Percentiles rank a stretch among this genome's conserved stretches.
Evolutionary conservation across 2,888 invertebrate genomes (phyloP).

Genomic region (Abscondita cerata): DNA sequence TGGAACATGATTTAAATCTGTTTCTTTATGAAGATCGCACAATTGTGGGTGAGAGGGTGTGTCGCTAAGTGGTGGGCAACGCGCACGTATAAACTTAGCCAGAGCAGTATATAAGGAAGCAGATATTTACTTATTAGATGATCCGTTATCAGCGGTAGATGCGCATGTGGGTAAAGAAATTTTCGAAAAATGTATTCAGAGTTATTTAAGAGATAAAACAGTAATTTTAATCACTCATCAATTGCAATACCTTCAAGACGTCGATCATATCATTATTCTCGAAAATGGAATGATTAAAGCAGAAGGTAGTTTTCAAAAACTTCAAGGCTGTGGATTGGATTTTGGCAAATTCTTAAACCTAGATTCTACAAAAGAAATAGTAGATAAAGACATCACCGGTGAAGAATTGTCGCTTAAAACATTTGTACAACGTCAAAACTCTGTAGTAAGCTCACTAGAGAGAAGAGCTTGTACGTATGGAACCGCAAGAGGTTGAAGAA

Average conservation of each 20-base stretch:
- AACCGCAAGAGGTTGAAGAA: too few species aligned
- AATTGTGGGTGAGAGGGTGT: constrained; percentile 79
- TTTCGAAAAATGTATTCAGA: constrained; percentile 70
- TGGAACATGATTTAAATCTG: constrained; percentile 72
- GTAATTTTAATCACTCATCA: constrained; percentile 85
- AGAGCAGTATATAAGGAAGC: constrained; percentile 75
- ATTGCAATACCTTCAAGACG: constrained; percentile 74
- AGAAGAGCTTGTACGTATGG: too few species aligned
- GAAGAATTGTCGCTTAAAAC: too few species aligned
- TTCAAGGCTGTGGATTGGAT: constrained; percentile 73
- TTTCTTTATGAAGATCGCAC: constrained; percentile 80
- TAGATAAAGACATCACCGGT: too few species aligned
- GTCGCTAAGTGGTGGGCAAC: constrained; percentile 77
- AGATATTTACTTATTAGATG: constrained; percentile 77
- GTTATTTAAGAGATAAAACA: constrained; percentile 69
- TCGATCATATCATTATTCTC: constrained; percentile 62
- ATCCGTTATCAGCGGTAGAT: constrained; percentile 79
- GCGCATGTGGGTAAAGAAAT: constrained; percentile 74
- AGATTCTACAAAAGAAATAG: too few species aligned
- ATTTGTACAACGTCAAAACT: constrained; percentile 63
- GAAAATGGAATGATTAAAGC: constrained; percentile 64
- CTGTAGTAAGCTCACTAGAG: too few species aligned
- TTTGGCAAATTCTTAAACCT: constrained; percentile 69
- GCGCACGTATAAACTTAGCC: constrained; percentile 69
- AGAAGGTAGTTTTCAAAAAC: constrained; percentile 65